phyloP scores from a whole-genome alignment of 2,797 vertebrate genomes.

The Leptatherina wallacei region DNA sequence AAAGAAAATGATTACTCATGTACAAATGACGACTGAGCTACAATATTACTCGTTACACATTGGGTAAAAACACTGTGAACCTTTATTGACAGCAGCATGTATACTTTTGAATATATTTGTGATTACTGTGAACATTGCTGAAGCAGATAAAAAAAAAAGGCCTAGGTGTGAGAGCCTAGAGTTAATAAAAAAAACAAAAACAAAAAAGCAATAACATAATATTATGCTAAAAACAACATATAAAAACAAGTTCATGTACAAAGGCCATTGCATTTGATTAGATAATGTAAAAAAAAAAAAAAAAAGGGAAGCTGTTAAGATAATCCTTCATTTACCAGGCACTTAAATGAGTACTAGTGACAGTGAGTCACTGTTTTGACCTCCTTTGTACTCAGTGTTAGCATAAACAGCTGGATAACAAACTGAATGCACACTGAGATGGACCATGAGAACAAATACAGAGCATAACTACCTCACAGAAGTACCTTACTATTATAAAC shows the following conservation, averaged over 20 bases:
- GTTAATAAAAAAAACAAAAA: constrained; percentile 74
- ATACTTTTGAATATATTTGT: constrained; percentile 81
- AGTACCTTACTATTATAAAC: constrained; percentile 78
- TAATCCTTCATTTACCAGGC: constrained; percentile 97
- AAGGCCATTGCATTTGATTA: constrained; percentile 83
- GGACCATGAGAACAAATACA: constrained; percentile 61
- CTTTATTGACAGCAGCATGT: constrained; percentile 96
- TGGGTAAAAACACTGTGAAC: constrained; percentile 86
- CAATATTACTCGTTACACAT: constrained; percentile 33
- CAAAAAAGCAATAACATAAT: constrained; percentile 42
- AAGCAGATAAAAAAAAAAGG: constrained; percentile 80
- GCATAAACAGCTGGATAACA: constrained; percentile 49
- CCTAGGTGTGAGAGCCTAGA: constrained; percentile 76
- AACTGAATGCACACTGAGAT: constrained; percentile 60
- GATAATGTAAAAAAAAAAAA: constrained; percentile 65
- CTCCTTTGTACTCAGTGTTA: constrained; percentile 62
- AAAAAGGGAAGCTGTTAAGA: constrained; percentile 61
- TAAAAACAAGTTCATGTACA: constrained; percentile 82
- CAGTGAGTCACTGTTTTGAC: constrained; percentile 65
- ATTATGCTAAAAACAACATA: constrained; percentile 76
- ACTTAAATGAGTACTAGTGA: constrained; percentile 84
- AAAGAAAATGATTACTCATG: background rate
- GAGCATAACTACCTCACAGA: constrained; percentile 49
- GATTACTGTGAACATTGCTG: constrained; percentile 86
- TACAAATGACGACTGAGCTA: background rate